Evolutionary conservation across 2,888 invertebrate genomes (phyloP), one percentile per base, ranked within the genome.

Genomic region (Dryobota labecula): DNA sequence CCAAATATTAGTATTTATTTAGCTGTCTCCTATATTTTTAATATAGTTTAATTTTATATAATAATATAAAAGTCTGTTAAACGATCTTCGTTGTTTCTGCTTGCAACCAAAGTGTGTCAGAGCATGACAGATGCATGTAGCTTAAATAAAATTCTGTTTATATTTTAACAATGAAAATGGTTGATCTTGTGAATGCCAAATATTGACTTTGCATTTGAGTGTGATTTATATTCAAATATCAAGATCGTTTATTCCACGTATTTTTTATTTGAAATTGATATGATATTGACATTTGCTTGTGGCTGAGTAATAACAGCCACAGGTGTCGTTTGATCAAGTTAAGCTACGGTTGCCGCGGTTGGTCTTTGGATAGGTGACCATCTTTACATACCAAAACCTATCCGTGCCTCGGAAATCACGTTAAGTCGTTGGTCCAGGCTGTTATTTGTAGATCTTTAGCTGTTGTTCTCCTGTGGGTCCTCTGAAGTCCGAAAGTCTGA

Each of bases 1-100:
- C 93, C 93, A 93, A 92, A 93, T 92, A 92, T 87, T 91, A 92
- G 89, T 91, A 90, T 91, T 81, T 90, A 87, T 88, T 80, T 89
- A 81, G 62, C 69, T 68, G 36, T 64, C n/a, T 84, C 65, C 68
- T 68, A 68, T 75, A 73, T 67, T 70, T 68, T 57, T 78, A 72
- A 60, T 49, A 63, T 76, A 75, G 70, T 69, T 79, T 80, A 72
- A 70, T 80, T 77, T 54, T 67, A 56, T 53, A 45, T 49, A 54
- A 33, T 53, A 49, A 45, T 71, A 27, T 45, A 67, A 58, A 70
- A 67, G 51, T 54, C 63, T 70, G 56, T 61, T 49, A 38, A 45
- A 68, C 43, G 56, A 60, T 67, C 64, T 81, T 70, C 43, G 38
- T 56, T 41, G 49, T 67, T 33, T 72, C 56, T 76, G 62, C 58